Evolutionary conservation across 2,113 vertebrate genomes (phyloP).

Genomic region (Naja naja): DNA sequence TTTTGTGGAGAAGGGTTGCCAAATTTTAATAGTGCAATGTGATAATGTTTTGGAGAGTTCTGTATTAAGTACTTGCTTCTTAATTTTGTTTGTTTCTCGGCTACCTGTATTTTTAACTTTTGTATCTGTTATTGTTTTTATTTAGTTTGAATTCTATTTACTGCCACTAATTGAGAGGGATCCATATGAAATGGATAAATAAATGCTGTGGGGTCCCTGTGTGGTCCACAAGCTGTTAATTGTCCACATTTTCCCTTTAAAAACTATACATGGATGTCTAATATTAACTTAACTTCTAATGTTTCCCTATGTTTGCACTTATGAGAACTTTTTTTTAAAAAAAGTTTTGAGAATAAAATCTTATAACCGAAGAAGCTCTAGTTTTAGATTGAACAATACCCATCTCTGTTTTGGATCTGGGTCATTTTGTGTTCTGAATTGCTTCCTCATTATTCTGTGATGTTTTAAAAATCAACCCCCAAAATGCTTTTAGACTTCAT

Average conservation of each 20-base stretch:
- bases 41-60: not conserved
- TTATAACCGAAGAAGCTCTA: not conserved
- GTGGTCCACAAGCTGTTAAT: not conserved
- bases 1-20: not conserved
- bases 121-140: not conserved
- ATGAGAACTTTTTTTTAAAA: not conserved
- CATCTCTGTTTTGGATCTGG: not conserved
- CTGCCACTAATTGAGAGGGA: not conserved
- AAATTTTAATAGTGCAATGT: not conserved
- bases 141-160: not conserved
- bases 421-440: not conserved
- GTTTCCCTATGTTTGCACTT: not conserved
- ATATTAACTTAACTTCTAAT: not conserved
- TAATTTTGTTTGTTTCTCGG: not conserved
- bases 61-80: not conserved
- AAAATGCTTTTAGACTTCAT: not conserved
- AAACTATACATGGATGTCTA: not conserved
- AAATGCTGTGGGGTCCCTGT: not conserved
- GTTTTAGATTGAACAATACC: not conserved
- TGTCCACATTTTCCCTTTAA: not conserved
- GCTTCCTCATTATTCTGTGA: not conserved
- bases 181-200: not conserved
- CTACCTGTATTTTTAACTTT: not conserved
- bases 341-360: not conserved
- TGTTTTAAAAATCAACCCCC: not conserved